These are phyloP conservation scores for Hemiprocne comata DNA, from an alignment of 2,113 vertebrate genomes.

Conservation along the genomic window DNA sequence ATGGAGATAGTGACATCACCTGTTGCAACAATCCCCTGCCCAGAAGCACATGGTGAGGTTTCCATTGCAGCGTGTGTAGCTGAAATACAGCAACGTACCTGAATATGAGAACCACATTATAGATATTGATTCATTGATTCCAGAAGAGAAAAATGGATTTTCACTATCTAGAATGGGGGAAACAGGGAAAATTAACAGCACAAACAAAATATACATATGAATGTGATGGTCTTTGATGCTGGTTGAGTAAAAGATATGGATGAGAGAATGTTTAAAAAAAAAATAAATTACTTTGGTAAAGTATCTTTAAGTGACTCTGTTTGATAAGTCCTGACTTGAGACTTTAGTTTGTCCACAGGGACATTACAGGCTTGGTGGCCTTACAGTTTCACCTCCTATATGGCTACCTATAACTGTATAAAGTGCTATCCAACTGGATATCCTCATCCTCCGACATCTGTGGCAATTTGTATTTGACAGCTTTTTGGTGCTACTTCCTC, in stretches of 20 bases:
- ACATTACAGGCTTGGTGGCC: not conserved
- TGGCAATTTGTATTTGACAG: not conserved
- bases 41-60: not conserved
- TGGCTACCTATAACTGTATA: not conserved
- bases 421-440: not conserved
- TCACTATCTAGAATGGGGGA: not conserved
- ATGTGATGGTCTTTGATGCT: not conserved
- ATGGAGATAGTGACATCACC: not conserved
- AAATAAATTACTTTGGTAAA: not conserved
- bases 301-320: not conserved
- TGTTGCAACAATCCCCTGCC: not conserved
- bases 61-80: not conserved
- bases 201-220: not conserved
- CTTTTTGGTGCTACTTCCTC: not conserved
- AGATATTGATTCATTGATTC: not conserved
- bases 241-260: not conserved
- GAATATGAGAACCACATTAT: not conserved
- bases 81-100: not conserved
- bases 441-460: not conserved
- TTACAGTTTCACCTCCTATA: not conserved
- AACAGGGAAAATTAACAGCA: not conserved
- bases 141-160: not conserved
- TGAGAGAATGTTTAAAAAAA: not conserved
- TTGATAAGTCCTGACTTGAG: not conserved
- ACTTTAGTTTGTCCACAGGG: not conserved